These are phyloP conservation scores for Drosophila fungiperda DNA, from an alignment of 2,888 invertebrate species.

Conservation along the genomic window DNA sequence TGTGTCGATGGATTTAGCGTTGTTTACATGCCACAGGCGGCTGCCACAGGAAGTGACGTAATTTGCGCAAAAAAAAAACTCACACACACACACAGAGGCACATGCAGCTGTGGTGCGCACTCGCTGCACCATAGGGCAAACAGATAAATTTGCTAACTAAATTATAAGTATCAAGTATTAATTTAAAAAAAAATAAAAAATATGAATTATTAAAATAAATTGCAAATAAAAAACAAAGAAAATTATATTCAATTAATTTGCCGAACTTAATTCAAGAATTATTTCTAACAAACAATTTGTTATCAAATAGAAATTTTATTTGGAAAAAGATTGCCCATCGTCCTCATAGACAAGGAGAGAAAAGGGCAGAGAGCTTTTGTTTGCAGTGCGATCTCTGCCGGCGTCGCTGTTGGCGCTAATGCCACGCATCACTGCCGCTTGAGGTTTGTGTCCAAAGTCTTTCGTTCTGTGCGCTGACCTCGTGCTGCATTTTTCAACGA, in stretches of 20 bases:
- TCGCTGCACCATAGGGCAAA: slow-evolving; percentile 6
- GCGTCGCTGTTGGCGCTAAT: slow-evolving; percentile 1
- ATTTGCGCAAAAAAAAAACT: slow-evolving; percentile 13
- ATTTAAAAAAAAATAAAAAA: background rate
- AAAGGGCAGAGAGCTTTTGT: background rate
- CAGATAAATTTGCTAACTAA: background rate
- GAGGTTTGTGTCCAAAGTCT: slow-evolving; percentile 74
- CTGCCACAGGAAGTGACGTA: slow-evolving; percentile 52
- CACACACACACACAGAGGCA: background rate
- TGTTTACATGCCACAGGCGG: slow-evolving; percentile 33
- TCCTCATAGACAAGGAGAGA: background rate
- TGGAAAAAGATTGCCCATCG: background rate
- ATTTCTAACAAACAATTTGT: background rate
- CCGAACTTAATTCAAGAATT: background rate
- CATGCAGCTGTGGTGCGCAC: slow-evolving; percentile 1
- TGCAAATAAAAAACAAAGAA: background rate
- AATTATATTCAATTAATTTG: background rate
- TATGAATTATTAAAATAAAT: background rate
- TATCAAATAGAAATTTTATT: background rate
- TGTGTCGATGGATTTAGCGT: slow-evolving; percentile 38
- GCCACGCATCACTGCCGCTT: slow-evolving; percentile 56
- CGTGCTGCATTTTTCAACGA: slow-evolving; percentile 63
- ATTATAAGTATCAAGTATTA: background rate
- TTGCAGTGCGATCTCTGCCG: background rate
- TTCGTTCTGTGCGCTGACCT: slow-evolving; percentile 67